These are phyloP conservation scores for Leptoteleia sp. DNA, from an alignment of 1,140 invertebrate species.

Conservation along the genomic window DNA sequence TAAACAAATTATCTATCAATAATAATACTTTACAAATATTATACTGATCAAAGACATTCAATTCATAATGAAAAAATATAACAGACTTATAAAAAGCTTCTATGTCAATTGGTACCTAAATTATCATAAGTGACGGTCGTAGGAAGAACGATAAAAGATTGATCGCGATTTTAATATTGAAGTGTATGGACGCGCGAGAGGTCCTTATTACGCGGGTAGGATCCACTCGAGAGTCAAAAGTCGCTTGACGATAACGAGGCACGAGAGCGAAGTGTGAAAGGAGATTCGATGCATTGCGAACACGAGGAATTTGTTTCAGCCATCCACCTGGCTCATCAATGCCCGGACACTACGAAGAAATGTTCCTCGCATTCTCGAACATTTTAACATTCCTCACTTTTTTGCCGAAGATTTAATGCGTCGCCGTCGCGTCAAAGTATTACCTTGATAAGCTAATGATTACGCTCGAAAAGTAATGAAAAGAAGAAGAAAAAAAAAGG, in stretches of 20 bases:
- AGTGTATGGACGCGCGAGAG: background rate
- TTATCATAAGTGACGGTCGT: too few relatives aligned
- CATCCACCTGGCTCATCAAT: constrained; percentile 44
- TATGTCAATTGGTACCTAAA: too few relatives aligned
- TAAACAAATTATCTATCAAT: too few relatives aligned
- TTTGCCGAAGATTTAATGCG: constrained; percentile 25
- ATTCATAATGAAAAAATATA: too few relatives aligned
- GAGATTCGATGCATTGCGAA: constrained; percentile 40
- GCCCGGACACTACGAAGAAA: constrained; percentile 23
- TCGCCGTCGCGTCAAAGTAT: constrained; percentile 15
- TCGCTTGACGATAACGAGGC: constrained; percentile 47
- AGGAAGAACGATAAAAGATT: too few relatives aligned
- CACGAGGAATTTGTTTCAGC: constrained; percentile 34
- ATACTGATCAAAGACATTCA: too few relatives aligned
- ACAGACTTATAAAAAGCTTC: too few relatives aligned
- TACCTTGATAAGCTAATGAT: constrained; percentile 10
- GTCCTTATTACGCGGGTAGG: constrained; percentile 12
- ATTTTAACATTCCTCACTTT: constrained; percentile 47
- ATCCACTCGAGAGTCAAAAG: constrained; percentile 43
- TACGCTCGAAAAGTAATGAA: constrained; percentile 1
- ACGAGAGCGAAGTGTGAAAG: constrained; percentile 56
- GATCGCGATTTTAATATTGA: too few relatives aligned
- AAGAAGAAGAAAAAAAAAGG: too few relatives aligned
- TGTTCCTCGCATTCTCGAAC: constrained; percentile 36
- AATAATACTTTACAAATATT: too few relatives aligned